These are phyloP conservation scores for Protonemura montana DNA, from an alignment of 2,888 invertebrate genomes.

Conservation along the genomic window DNA sequence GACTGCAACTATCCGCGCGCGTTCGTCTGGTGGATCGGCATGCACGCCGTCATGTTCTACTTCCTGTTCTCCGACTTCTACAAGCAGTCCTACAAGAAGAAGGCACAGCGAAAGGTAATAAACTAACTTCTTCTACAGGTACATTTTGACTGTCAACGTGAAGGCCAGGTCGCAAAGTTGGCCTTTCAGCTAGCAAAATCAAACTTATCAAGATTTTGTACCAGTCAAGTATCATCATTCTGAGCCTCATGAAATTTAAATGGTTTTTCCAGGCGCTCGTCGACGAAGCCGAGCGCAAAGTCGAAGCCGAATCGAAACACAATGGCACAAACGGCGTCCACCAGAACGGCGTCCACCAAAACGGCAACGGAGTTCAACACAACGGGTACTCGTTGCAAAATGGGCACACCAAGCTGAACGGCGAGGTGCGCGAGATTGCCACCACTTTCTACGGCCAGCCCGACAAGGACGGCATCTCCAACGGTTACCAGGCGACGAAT, in stretches of 20 bases:
- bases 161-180: too few relatives aligned
- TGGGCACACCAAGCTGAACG: background rate
- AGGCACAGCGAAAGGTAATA: conserved; percentile 19
- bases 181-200: too few relatives aligned
- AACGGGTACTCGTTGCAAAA: conserved; percentile 34
- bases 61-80: conserved; percentile 93
- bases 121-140: background rate
- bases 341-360: background rate
- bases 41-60: conserved; percentile 92
- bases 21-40: conserved; percentile 90
- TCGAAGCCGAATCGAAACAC: background rate
- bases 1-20: conserved; percentile 90
- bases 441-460: conserved; percentile 53
- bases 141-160: too few relatives aligned
- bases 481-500: conserved; percentile 60
- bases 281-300: conserved; percentile 44
- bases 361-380: conserved; percentile 46
- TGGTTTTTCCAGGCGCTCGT: conserved; percentile 41
- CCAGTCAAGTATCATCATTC: too few relatives aligned
- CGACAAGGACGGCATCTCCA: conserved; percentile 60
- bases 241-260: background rate
- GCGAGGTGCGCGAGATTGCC: background rate
- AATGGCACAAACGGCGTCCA: background rate
- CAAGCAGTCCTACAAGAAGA: conserved; percentile 70
- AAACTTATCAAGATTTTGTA: too few relatives aligned